Evolutionary conservation across 1,140 invertebrate species (phyloP), one percentile per base, ranked within the genome.

Genomic region (Rhagoletis zephyria): DNA sequence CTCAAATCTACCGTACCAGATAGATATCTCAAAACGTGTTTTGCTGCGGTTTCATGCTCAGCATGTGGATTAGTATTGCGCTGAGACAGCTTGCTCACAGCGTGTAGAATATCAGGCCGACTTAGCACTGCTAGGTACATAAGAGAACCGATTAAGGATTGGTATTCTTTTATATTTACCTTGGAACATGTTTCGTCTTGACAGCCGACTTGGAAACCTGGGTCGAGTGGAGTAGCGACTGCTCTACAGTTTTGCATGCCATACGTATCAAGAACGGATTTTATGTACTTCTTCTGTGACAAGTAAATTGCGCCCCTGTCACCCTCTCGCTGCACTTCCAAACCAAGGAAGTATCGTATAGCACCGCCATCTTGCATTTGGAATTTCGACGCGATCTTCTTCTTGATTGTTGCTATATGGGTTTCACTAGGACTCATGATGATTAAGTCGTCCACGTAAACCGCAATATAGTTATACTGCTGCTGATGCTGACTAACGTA

Each of bases 211-310:
- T 85, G 60, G 48, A 85, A 88, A 30, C 81, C 85, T n/a, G 85
- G 5, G 2, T 93, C 91, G 81, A 93, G 90, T 60, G 93, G 92
- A 16, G 91, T 91, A n/a, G 65, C 77, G 16, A 89, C 88, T 16
- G 89, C 65, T 88, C 92, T 93, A 89, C 90, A 93, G 87, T 91
- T 85, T 61, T 89, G 61, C 92, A 93, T 93, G 77, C 90, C 88
- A 89, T 91, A 93, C 88, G 89, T 90, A 74, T 90, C 88, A n/a
- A 93, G 87, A 42, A 93, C 51, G 10, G 51, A 56, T 56, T 56
- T 56, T 7, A 56, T 56, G 51, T 56, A 56, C 51, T 56, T 56
- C 51, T 56, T 56, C 51, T 56, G 51, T 30, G 30, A 30, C 30
- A 30, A 30, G 30, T 30, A 30, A 30, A 30, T 30, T 30, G 30